Evolutionary conservation across 2,888 invertebrate species (phyloP).

Genomic region (Oscheius sp.): DNA sequence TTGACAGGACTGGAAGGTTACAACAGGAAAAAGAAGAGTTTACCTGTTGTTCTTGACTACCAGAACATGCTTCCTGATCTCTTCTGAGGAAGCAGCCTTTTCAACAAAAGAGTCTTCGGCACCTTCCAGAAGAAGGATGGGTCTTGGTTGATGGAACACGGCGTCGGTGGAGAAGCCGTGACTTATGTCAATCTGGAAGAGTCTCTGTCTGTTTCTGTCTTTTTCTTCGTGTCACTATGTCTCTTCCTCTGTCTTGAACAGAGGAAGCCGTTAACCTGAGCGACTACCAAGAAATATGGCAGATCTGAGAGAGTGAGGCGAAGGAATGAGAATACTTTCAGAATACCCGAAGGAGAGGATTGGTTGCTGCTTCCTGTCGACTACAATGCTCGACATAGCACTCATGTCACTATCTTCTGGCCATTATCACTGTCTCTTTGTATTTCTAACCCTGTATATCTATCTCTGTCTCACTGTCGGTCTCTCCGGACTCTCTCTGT

Average conservation of each 20-base stretch:
- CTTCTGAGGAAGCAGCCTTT: conserved; percentile 48
- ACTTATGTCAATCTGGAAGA: conserved; percentile 59
- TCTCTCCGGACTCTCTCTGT: too few species aligned
- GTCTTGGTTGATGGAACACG: conserved; percentile 57
- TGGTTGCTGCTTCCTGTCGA: too few species aligned
- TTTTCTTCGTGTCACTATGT: not conserved
- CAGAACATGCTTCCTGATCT: conserved; percentile 45
- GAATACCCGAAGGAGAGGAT: too few species aligned
- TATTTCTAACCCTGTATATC: not conserved
- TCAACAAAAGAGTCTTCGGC: conserved; percentile 16
- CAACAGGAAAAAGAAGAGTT: not conserved
- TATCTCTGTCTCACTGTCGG: not conserved
- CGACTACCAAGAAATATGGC: too few species aligned
- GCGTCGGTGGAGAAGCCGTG: conserved; percentile 65
- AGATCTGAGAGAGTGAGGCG: too few species aligned
- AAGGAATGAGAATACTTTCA: too few species aligned
- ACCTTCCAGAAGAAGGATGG: conserved; percentile 47
- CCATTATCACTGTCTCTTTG: too few species aligned
- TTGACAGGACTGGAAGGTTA: conserved; percentile 1
- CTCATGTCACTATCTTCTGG: too few species aligned
- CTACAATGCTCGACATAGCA: too few species aligned
- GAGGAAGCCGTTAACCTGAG: too few species aligned
- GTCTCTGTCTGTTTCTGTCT: too few species aligned
- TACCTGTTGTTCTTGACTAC: conserved; percentile 43
- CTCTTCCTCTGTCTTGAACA: not conserved